Base-by-base conservation (phyloP, 2,113 vertebrate species). In the Microtus montanus region DNA sequence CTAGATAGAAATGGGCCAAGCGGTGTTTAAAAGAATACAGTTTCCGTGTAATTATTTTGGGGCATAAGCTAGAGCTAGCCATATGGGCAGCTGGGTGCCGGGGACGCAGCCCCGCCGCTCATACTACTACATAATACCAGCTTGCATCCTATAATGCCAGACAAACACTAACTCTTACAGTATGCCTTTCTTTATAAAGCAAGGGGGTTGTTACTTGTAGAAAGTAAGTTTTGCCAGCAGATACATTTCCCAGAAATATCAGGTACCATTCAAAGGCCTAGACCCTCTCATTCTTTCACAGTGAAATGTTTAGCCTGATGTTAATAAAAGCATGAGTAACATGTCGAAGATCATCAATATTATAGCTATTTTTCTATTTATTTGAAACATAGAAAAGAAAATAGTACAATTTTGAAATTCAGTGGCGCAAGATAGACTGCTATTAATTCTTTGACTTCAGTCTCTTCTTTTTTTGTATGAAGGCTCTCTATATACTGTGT, bases 341-440 rank as follows among this genome's bases (percentile, higher is more conserved):
- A 98, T 96, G 96, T 95, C 96, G 84, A 98, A 87, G 92, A 98
- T 97, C 91, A 95, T 63, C 35, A 82, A 95, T 98, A 98, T 96
- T 97, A 64, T 97, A 98, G 98, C 98, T 98, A 98, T 98, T 98
- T 98, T 98, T 98, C 98, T 98, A 98, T 99, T 99, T 99, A 99
- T 99, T 99, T 98, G 98, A 99, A 99, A 98, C 98, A 98, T 98
- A 98, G 98, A 98, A 98, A 98, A 98, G 98, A 98, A 95, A 98
- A 98, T 95, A 98, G 98, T 99, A 99, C 99, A 99, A 98, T 99
- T 98, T 98, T 99, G 99, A 98, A 98, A 98, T 98, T 98, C 97
- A 98, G 98, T 99, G 99, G 99, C 99, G 99, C 98, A 99, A 99
- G 95, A 97, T 98, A 99, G 98, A 99, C 98, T 99, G 99, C 99